These are phyloP conservation scores for Sipha maydis DNA, from an alignment of 2,888 invertebrate species.

Conservation along the genomic window DNA sequence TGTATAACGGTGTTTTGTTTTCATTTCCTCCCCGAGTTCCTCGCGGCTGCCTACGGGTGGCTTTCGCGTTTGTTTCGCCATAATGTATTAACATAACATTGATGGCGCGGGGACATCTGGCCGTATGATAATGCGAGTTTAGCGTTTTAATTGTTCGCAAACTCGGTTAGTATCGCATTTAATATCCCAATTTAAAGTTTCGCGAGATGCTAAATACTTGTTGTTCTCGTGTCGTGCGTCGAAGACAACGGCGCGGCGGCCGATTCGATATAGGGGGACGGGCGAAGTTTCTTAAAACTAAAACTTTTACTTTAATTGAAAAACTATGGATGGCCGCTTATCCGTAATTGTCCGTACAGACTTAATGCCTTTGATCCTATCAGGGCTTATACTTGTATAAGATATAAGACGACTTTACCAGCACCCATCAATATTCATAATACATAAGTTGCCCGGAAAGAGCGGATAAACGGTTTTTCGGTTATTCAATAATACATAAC, in stretches of 20 bases:
- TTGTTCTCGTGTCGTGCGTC: conserved; percentile 8
- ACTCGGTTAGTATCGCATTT: conserved; percentile 9
- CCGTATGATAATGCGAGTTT: not conserved
- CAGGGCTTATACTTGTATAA: conserved; percentile 24
- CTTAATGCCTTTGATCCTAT: conserved; percentile 39
- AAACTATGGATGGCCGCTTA: conserved; percentile 38
- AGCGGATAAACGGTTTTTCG: conserved; percentile 21
- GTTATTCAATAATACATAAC: not conserved
- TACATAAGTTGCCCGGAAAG: not conserved
- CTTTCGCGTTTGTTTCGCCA: not conserved
- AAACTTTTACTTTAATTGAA: conserved; percentile 55
- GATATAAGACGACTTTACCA: not conserved
- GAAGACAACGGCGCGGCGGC: conserved; percentile 4
- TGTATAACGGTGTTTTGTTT: no score
- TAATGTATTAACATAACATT: conserved; percentile 8
- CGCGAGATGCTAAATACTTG: conserved; percentile 36
- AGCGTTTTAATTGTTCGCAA: conserved; percentile 27
- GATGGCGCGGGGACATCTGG: conserved; percentile 25
- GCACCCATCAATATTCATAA: conserved; percentile 16
- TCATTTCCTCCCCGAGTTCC: no score
- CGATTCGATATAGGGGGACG: conserved; percentile 18
- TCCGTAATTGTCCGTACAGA: conserved; percentile 40
- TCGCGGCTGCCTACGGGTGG: no score
- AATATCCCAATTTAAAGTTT: conserved; percentile 57
- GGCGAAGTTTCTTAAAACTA: conserved; percentile 16